Percentiles rank a stretch among this genome's conserved stretches.
Conservation (phyloP, 2,113 vertebrate genomes). For the Ciconia stormi region DNA sequence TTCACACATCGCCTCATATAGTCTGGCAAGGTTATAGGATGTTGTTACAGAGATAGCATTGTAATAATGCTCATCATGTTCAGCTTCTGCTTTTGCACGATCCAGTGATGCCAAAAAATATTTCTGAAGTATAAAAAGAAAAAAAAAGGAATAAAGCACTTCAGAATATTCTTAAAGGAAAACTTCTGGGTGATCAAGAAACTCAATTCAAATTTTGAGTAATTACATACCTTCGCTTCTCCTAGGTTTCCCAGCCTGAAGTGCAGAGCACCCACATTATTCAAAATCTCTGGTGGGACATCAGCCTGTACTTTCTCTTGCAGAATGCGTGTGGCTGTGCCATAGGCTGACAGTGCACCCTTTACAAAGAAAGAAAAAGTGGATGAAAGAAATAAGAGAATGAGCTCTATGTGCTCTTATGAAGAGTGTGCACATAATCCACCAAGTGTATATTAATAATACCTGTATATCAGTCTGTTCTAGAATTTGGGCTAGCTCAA, state of each 20-base stretch:
- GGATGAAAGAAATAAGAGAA: neutral
- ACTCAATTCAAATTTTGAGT: neutral
- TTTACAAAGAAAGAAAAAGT: conserved; percentile 21
- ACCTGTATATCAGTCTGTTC: conserved; percentile 98
- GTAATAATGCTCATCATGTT: conserved; percentile 98
- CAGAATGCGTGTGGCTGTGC: conserved; percentile 96
- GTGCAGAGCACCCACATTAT: conserved; percentile 96
- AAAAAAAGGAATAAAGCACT: neutral
- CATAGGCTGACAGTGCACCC: conserved; percentile 95
- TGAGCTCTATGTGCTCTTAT: neutral
- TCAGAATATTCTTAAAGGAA: neutral
- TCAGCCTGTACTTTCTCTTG: conserved; percentile 98
- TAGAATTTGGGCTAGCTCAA: conserved; percentile 95
- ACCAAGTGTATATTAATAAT: neutral
- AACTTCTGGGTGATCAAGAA: neutral
- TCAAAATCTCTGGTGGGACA: conserved; percentile 96
- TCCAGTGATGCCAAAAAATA: conserved; percentile 96
- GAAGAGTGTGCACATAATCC: neutral
- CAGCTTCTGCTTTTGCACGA: conserved; percentile 95
- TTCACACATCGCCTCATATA: conserved; percentile 98
- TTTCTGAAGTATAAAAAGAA: conserved; percentile 81
- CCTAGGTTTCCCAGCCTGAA: conserved; percentile 97
- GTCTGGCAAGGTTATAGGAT: conserved; percentile 94
- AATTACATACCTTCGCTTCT: conserved; percentile 88
- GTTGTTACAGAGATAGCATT: conserved; percentile 98